Evolutionary conservation across 2,888 invertebrate genomes (phyloP).

Genomic region (Spilarctia lutea): DNA sequence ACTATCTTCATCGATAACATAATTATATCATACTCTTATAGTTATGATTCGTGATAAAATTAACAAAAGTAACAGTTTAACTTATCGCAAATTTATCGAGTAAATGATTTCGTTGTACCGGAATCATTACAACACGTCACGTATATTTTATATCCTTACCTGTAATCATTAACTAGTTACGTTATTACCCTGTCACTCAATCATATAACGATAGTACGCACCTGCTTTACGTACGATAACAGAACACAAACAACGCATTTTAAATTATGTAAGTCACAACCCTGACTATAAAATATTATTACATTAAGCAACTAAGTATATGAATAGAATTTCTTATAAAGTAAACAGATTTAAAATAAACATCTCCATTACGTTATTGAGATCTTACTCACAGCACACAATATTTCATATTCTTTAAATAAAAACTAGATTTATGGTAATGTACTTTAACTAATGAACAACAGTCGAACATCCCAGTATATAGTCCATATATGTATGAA

Average conservation of each 20-base stretch:
- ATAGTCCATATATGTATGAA: constrained; percentile 41
- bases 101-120: constrained; percentile 7
- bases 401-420: constrained; percentile 46
- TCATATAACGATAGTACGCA: constrained; percentile 32
- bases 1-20: constrained; percentile 14
- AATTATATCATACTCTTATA: constrained; percentile 3
- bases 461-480: constrained; percentile 47
- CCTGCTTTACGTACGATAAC: constrained; percentile 33
- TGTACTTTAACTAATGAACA: constrained; percentile 40
- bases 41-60: constrained; percentile 2
- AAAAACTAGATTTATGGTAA: constrained; percentile 36
- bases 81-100: constrained; percentile 2
- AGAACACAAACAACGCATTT: constrained; percentile 37
- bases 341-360: constrained; percentile 41
- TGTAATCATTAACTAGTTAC: constrained; percentile 36
- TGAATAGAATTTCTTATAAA: constrained; percentile 28
- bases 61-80: constrained; percentile 1
- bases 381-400: constrained; percentile 82
- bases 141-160: constrained; percentile 25
- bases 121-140: constrained; percentile 19
- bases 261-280: constrained; percentile 41
- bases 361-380: constrained; percentile 63
- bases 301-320: constrained; percentile 24
- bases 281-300: constrained; percentile 30
- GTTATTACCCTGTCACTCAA: constrained; percentile 58